A percentile compares a stretch with the other conserved stretches of the same genome.
Conservation (phyloP, 2,888 invertebrate species). For the Hypsopygia costalis region DNA sequence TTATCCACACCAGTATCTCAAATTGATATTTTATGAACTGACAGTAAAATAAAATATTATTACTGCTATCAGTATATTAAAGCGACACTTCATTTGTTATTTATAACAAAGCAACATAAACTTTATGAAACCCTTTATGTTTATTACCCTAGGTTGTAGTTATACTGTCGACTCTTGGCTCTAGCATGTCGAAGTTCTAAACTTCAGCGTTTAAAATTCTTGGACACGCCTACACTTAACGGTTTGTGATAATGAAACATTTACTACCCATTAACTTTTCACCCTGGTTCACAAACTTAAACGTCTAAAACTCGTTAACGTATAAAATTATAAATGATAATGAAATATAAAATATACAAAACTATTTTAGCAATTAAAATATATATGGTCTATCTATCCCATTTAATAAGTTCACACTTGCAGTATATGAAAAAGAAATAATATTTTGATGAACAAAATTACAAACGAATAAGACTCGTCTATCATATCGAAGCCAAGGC, state of each 20-base stretch:
- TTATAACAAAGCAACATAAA: background rate
- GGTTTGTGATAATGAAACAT: slow-evolving; percentile 9
- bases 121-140: slow-evolving; percentile 12
- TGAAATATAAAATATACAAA: too few relatives aligned
- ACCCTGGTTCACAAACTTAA: background rate
- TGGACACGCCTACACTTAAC: slow-evolving; percentile 10
- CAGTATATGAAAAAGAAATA: background rate
- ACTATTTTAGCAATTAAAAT: too few relatives aligned
- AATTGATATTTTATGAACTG: too few relatives aligned
- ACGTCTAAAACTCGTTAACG: too few relatives aligned
- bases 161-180: slow-evolving; percentile 23
- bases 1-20: too few relatives aligned
- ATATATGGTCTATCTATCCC: too few relatives aligned
- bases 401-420: too few relatives aligned
- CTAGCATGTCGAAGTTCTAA: slow-evolving; percentile 22
- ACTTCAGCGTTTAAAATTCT: slow-evolving; percentile 26
- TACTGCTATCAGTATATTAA: too few relatives aligned
- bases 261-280: slow-evolving; percentile 2
- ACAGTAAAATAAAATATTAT: too few relatives aligned
- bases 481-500: background rate
- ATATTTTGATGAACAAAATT: too few relatives aligned
- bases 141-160: slow-evolving; percentile 21
- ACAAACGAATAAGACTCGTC: too few relatives aligned
- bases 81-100: background rate
- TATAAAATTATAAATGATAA: too few relatives aligned